Evolutionary conservation across 2,797 vertebrate genomes (phyloP).

Genomic region (Sardinella longiceps): DNA sequence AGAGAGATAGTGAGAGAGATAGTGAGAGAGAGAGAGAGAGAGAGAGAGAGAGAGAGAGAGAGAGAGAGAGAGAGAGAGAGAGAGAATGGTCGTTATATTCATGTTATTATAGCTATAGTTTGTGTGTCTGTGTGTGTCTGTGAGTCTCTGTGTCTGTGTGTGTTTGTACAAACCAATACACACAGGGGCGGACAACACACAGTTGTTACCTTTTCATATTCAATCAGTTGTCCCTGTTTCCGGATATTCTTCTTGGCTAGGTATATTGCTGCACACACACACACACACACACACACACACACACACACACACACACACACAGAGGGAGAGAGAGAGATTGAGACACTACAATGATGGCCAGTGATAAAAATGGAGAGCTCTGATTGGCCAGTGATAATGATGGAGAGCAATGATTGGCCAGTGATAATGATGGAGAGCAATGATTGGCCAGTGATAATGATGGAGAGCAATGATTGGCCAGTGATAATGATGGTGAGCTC

Average conservation of each 20-base stretch:
- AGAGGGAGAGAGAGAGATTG: too few relatives aligned
- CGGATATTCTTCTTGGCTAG: slow-evolving; percentile 94
- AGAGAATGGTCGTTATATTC: not conserved
- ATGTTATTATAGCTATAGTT: not conserved
- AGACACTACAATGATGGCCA: too few relatives aligned
- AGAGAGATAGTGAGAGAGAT: not conserved
- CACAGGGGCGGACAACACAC: too few relatives aligned
- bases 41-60: not conserved
- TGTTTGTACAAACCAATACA: too few relatives aligned
- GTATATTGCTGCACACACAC: slow-evolving; percentile 82
- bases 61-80: not conserved
- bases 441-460: too few relatives aligned
- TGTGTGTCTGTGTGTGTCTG: not conserved
- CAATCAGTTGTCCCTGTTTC: slow-evolving; percentile 86
- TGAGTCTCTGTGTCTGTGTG: not conserved
- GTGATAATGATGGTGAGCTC: not conserved
- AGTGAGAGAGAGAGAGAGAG: not conserved
- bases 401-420: too few relatives aligned
- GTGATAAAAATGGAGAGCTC: too few relatives aligned
- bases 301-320: not conserved
- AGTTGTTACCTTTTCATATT: slow-evolving; percentile 90
- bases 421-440: too few relatives aligned
- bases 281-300: slow-evolving; percentile 4
- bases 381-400: too few relatives aligned
- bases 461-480: too few relatives aligned